These are phyloP conservation scores for Bedellia somnulentella DNA, from an alignment of 2,888 invertebrate genomes.

Conservation along the genomic window DNA sequence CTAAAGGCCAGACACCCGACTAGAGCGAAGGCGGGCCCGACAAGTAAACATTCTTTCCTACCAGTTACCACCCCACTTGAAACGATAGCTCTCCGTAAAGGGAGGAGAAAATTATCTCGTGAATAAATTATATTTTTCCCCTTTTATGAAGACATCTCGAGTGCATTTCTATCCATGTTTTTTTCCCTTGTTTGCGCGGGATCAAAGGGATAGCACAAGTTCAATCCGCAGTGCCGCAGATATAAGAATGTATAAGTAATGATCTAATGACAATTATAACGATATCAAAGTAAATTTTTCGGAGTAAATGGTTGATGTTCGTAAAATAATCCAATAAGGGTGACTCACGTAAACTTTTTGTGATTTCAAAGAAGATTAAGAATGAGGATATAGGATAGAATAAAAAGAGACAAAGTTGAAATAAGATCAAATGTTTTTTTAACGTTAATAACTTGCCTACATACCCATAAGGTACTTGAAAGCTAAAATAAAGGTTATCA, in stretches of 20 bases:
- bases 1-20: no score
- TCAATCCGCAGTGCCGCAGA: slow-evolving; percentile 47
- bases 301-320: slow-evolving; percentile 23
- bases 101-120: slow-evolving; percentile 59
- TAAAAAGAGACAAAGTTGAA: no score
- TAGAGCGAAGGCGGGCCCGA: no score
- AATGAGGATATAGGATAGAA: no score
- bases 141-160: slow-evolving; percentile 57
- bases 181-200: slow-evolving; percentile 39
- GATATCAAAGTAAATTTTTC: slow-evolving; percentile 42
- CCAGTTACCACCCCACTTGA: slow-evolving; percentile 37
- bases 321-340: no score
- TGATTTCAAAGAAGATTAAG: no score
- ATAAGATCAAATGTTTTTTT: no score
- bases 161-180: slow-evolving; percentile 55
- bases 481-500: no score
- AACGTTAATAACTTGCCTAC: no score
- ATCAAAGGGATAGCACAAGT: slow-evolving; percentile 53
- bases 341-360: no score
- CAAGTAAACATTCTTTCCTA: slow-evolving; percentile 50
- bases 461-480: no score
- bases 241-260: slow-evolving; percentile 50
- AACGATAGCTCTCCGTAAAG: slow-evolving; percentile 32
- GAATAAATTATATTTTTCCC: slow-evolving; percentile 59
- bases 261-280: slow-evolving; percentile 56